These are phyloP conservation scores for Pterostichus niger DNA, from an alignment of 2,888 invertebrate species.

Conservation along the genomic window DNA sequence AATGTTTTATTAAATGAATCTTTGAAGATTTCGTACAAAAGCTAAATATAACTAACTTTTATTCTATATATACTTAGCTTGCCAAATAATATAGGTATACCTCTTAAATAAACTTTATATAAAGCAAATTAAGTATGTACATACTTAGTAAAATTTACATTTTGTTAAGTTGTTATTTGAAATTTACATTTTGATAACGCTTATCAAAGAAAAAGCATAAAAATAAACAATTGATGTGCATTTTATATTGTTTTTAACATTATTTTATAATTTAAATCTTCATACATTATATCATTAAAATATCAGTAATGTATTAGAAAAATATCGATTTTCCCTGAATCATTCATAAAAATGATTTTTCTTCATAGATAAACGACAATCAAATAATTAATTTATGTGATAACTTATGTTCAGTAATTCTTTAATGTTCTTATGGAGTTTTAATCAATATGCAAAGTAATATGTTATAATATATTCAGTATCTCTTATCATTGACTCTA, in stretches of 20 bases:
- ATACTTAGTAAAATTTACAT: neutral
- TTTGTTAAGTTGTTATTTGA: slow-evolving; percentile 10
- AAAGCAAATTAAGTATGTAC: neutral
- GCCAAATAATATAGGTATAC: neutral
- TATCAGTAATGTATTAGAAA: neutral
- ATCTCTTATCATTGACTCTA: slow-evolving; percentile 24
- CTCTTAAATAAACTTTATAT: slow-evolving; percentile 2
- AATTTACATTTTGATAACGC: slow-evolving; percentile 30
- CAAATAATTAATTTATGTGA: too few relatives aligned
- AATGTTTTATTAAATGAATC: slow-evolving; percentile 6
- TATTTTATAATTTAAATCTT: slow-evolving; percentile 1
- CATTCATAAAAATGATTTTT: neutral
- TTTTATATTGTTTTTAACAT: neutral
- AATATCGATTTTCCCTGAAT: neutral
- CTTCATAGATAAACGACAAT: too few relatives aligned
- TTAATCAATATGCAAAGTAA: slow-evolving; percentile 24
- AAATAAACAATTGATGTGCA: neutral
- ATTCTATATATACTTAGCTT: neutral
- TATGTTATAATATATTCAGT: slow-evolving; percentile 8
- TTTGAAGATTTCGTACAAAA: slow-evolving; percentile 36
- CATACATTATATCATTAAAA: neutral
- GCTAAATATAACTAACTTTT: slow-evolving; percentile 48
- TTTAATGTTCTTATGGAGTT: slow-evolving; percentile 18
- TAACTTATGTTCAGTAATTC: slow-evolving; percentile 1
- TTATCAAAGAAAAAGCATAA: slow-evolving; percentile 25